Evolutionary conservation across 2,797 vertebrate genomes (phyloP), one percentile per base, ranked within the genome.

Genomic region (Octomys mimax): DNA sequence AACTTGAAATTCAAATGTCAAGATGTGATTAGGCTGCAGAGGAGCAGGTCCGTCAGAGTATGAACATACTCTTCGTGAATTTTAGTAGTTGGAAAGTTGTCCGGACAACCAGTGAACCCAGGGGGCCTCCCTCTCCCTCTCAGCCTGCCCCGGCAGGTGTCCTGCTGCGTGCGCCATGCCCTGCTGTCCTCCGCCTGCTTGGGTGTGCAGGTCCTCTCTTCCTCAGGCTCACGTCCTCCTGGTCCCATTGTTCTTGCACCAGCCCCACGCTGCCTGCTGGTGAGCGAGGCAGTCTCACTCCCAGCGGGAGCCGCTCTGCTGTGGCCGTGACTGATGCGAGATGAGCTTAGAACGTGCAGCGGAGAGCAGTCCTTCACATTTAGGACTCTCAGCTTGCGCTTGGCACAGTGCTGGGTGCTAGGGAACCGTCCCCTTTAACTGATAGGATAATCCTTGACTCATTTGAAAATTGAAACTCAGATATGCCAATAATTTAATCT

Each of bases 1-100:
- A 78, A 84, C 83, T 83, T 28, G 42, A 95, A 96, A 96, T 96
- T 93, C 96, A 96, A 97, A 96, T 95, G 75, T 95, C 93, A 96
- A 81, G 96, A 89, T 77, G 96, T 91, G 94, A 93, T 93, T 64
- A 91, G 86, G 88, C 33, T 88, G 62, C 2, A 64, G 70, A 73
- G n/a, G 33, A 92, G 11, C 1, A 16, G 5, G 12, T 24, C 42
- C 78, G 88, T 52, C n/a, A 0, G n/a, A n/a, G n/a, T 66, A 31
- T 13, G 87, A 92, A 39, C 59, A 86, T 59, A 84, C 49, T 42
- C 49, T 66, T 59, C 0, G 0, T 84, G 42, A 57, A 54, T 85
- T 18, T 83, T 62, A 49, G 10, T 33, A 6, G 16, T 13, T 5
- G 24, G 31, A 88, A 46, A 39, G 10, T 2, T n/a, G 1, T 6